Percentiles rank a stretch among this genome's conserved stretches.
These are phyloP conservation scores for Gonioctena quinquepunctata DNA, from an alignment of 1,140 invertebrate genomes.

Conservation along the genomic window DNA sequence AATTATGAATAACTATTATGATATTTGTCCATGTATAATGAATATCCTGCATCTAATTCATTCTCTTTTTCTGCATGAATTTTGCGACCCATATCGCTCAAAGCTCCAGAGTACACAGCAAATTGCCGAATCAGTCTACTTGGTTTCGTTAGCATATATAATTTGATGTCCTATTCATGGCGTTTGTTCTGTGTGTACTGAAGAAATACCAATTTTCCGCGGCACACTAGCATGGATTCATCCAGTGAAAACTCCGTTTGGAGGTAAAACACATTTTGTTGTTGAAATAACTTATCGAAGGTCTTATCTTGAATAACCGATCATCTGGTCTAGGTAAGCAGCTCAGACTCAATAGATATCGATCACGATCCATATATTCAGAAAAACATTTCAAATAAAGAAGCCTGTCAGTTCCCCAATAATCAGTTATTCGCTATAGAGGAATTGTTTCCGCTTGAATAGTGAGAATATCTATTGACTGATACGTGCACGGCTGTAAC, in stretches of 20 bases:
- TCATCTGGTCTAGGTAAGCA: too few relatives aligned
- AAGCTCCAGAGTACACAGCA: slow-evolving; percentile 31
- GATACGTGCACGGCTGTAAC: neutral
- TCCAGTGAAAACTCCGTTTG: slow-evolving; percentile 37
- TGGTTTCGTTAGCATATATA: slow-evolving; percentile 35
- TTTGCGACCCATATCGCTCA: slow-evolving; percentile 14
- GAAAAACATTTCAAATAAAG: slow-evolving; percentile 25
- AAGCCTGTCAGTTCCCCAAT: slow-evolving; percentile 27
- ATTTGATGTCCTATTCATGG: too few relatives aligned
- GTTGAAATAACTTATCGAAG: slow-evolving; percentile 38
- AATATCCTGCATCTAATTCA: slow-evolving; percentile 43
- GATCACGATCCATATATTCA: neutral
- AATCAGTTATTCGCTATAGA: neutral
- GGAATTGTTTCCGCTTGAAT: neutral
- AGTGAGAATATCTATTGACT: neutral
- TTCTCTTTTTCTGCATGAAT: slow-evolving; percentile 22
- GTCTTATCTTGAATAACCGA: slow-evolving; percentile 31
- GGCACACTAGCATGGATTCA: slow-evolving; percentile 54
- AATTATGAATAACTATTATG: neutral
- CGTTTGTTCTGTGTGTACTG: slow-evolving; percentile 10
- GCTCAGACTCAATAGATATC: neutral
- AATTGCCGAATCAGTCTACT: slow-evolving; percentile 43
- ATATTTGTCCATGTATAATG: slow-evolving; percentile 49
- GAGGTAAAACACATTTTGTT: slow-evolving; percentile 38
- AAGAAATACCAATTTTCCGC: too few relatives aligned